These are phyloP conservation scores for Prosapia bicincta DNA, from an alignment of 2,888 invertebrate species.

Conservation along the genomic window DNA sequence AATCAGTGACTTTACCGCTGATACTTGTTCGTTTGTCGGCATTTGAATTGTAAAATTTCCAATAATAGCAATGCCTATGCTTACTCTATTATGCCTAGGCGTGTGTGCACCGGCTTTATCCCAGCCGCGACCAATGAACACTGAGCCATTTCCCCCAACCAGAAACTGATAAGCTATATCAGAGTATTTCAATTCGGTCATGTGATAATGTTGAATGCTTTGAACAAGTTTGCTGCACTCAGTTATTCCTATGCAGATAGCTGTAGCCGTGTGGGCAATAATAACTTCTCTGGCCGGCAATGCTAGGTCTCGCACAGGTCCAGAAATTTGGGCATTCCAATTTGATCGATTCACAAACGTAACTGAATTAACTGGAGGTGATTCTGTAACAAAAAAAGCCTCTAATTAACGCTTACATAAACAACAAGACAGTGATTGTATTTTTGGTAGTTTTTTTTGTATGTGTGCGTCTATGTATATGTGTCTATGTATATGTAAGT, in stretches of 20 bases:
- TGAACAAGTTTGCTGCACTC: neutral
- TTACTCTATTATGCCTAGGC: neutral
- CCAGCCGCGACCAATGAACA: neutral
- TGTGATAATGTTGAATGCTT: neutral
- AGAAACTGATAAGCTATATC: neutral
- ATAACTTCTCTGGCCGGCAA: neutral
- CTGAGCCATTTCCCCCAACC: neutral
- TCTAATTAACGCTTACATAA: too few relatives aligned
- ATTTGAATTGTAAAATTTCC: neutral
- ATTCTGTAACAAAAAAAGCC: neutral
- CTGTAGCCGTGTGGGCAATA: neutral
- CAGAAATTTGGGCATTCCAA: neutral
- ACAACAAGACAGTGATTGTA: too few relatives aligned
- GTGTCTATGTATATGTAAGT: too few relatives aligned
- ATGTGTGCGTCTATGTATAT: too few relatives aligned
- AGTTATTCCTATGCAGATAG: neutral
- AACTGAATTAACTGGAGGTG: neutral
- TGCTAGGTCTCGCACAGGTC: too few relatives aligned
- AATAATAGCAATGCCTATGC: neutral
- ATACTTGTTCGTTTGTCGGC: neutral
- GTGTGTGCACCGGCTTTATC: neutral
- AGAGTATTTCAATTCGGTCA: neutral
- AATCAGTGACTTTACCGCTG: neutral
- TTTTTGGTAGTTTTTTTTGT: too few relatives aligned
- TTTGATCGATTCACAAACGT: neutral